Base-by-base conservation (phyloP, 1,140 invertebrate species). In the Colletes latitarsis region DNA sequence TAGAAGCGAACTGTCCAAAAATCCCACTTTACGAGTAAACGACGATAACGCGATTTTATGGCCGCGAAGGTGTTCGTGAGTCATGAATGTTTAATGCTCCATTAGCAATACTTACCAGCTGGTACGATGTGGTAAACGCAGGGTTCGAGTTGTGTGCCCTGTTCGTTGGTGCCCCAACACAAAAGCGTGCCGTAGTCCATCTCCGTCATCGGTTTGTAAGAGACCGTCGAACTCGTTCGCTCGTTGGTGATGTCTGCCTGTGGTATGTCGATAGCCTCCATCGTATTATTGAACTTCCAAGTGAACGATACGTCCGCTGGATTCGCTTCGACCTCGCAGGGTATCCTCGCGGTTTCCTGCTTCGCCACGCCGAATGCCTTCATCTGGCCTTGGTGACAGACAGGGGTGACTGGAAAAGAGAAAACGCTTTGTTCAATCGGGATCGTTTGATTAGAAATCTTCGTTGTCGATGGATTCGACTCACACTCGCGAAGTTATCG, bases 241-340 rank as follows among this genome's bases (percentile, higher is more conserved):
- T 96, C 96, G 69, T 92, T 94, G 75, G 93, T 92, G 70, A 96
- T 94, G 76, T 94, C 93, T 52, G 93, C 95, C 64, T 94, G 94
- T 0, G 95, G 94, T 82, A 96, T 95, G 89, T 96, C 96, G 71
- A 96, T 93, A 6, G 94, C 94, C 76, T 96, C 95, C 79, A 94
- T 95, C 75, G 94, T 95, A 88, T 96, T 96, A 93, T 97, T 97
- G 92, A 97, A 97, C 91, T 96, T 96, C 96, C 96, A 97, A 58
- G 94, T 94, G 90, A 96, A 97, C 77, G 92, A 94, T 10, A 96
- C 93, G 77, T 96, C 95, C 82, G 95, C 92, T 5, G 97, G 97
- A 93, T 97, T 98, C n/a, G 97, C 96, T 82, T 97, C 96, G 58
- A 98, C 93, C 88, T 98, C 96, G 91, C 97, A 98, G 4, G 95